Conservation (phyloP, 2,113 vertebrate species). For the Aptenodytes forsteri region DNA sequence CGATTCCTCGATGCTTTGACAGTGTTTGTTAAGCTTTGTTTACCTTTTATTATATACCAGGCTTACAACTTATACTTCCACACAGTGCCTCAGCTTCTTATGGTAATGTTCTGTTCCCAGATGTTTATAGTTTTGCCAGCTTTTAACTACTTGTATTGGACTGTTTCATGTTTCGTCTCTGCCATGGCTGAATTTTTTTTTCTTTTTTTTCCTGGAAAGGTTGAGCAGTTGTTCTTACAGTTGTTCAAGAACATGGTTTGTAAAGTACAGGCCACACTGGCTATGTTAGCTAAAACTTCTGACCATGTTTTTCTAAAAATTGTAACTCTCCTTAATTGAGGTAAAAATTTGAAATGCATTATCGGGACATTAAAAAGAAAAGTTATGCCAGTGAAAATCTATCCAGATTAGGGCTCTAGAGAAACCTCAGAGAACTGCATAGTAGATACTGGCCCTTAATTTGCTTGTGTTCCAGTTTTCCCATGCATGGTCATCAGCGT, state of each 20-base stretch:
- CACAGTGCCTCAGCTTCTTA: background rate
- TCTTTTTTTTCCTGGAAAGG: background rate
- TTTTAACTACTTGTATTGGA: background rate
- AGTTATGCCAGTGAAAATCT: background rate
- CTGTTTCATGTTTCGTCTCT: background rate
- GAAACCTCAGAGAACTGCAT: background rate
- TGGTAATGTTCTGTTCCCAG: background rate
- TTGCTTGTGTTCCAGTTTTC: background rate
- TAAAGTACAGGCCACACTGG: background rate
- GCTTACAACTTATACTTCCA: background rate
- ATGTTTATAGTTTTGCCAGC: background rate
- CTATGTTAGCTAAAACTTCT: background rate
- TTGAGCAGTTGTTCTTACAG: background rate
- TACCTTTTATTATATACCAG: background rate
- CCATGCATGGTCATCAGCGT: background rate
- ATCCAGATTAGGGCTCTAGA: background rate
- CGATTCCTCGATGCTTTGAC: background rate
- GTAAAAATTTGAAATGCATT: background rate
- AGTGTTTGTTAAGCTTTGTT: background rate
- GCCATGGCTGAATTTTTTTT: background rate
- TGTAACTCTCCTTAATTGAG: background rate
- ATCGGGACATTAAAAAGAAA: background rate
- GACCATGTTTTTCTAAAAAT: background rate
- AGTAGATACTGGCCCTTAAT: background rate
- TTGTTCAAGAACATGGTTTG: background rate